Base-by-base conservation (phyloP, 1,140 invertebrate genomes). In the Calosoma granatense region DNA sequence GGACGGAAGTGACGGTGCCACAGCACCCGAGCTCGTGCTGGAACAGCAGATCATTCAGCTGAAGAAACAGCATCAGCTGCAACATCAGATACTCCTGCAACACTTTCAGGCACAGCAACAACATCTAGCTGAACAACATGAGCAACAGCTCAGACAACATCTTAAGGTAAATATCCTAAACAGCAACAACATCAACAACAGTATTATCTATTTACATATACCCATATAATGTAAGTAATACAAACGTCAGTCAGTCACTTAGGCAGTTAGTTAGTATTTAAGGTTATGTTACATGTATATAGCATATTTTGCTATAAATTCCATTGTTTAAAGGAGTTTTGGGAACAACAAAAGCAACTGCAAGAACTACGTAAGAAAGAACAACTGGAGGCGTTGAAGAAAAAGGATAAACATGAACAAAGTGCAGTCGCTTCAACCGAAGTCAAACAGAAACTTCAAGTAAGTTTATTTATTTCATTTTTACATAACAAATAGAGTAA, bases 341-440 rank as follows among this genome's bases (percentile, higher is more conserved):
- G 78, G 70, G 72, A 71, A 22, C 74, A 79, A 59, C 77, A 79
- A 72, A 82, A 70, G 73, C 89, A 84, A 65, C 73, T 85, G 67
- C 71, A 85, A 65, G 82, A 90, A 71, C 72, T 83, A 57, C 74
- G 83, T 63, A 87, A 94, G 67, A 81, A 90, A 54, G 88, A 91
- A 67, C 77, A 86, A 60, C 75, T 91, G 56, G 87, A 92, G 64
- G 83, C 86, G 17, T 75, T 94, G 53, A 86, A 90, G 62, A 94
- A 95, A 73, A 94, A 94, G 72, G 89, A 91, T 65, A 92, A 91
- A 70, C 87, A 94, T 69, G 90, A 94, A 73, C 90, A 94, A 74
- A 95, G 92, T 77, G 94, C 94, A 19, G 86, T 94, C 60, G 93
- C 94, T 41, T 96, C 93, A 56, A 87, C 89, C 12, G 93, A 96